phyloP scores from a whole-genome alignment of 1,140 invertebrate species.

The Hestina assimilis region DNA sequence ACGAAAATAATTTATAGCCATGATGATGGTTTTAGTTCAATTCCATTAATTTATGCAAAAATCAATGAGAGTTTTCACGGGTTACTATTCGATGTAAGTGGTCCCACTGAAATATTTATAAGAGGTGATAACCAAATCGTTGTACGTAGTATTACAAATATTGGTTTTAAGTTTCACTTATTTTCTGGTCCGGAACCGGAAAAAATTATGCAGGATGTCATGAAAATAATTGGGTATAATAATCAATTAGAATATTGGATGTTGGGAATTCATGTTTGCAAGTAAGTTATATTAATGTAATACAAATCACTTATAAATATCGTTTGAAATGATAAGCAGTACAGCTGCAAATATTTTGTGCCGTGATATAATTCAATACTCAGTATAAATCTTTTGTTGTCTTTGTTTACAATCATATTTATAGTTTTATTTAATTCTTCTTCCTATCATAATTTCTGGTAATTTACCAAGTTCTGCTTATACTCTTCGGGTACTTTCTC shows the following conservation, averaged over 20 bases:
- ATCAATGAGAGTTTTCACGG: slow-evolving; percentile 53
- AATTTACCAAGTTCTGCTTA: no score
- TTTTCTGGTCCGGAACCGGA: slow-evolving; percentile 62
- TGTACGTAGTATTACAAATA: slow-evolving; percentile 52
- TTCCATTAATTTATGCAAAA: slow-evolving; percentile 64
- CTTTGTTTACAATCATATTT: no score
- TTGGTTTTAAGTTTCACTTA: slow-evolving; percentile 56
- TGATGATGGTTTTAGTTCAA: slow-evolving; percentile 35
- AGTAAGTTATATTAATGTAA: slow-evolving; percentile 35
- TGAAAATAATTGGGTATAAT: slow-evolving; percentile 36
- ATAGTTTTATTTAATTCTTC: no score
- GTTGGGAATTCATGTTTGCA: slow-evolving; percentile 65
- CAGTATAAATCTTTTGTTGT: no score
- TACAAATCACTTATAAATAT: neutral
- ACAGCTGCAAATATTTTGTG: no score
- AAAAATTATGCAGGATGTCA: slow-evolving; percentile 59
- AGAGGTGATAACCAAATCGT: slow-evolving; percentile 45
- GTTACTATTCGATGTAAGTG: slow-evolving; percentile 46
- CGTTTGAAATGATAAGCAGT: neutral
- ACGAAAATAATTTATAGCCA: slow-evolving; percentile 58
- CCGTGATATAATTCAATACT: no score
- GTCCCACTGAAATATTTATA: slow-evolving; percentile 53
- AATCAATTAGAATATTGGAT: slow-evolving; percentile 64
- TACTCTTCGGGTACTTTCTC: no score
- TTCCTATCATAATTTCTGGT: no score